phyloP scores from a whole-genome alignment of 2,113 vertebrate genomes.

The Leuciscus idus region DNA sequence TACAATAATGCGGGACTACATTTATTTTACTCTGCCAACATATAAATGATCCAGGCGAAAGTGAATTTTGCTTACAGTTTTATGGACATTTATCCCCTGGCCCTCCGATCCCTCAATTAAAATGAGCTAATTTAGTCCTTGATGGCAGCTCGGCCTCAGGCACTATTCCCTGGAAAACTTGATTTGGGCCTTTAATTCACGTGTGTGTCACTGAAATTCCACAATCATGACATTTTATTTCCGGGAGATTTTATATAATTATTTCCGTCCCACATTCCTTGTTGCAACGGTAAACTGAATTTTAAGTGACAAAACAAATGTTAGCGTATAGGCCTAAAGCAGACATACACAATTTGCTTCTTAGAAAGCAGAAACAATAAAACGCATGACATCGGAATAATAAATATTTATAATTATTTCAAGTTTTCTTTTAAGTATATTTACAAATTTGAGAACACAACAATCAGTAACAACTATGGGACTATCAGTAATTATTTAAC shows the following conservation, averaged over 20 bases:
- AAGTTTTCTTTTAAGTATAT: neutral
- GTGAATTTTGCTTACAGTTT: constrained; percentile 47
- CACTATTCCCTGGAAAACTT: constrained; percentile 47
- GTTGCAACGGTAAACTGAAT: neutral
- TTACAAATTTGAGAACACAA: neutral
- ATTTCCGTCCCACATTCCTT: neutral
- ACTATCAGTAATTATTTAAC: neutral
- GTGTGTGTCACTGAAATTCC: constrained; percentile 33
- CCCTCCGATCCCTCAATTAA: constrained; percentile 53
- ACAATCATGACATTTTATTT: constrained; percentile 14
- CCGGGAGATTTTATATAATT: neutral
- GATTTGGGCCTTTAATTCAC: constrained; percentile 48
- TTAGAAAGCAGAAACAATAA: neutral
- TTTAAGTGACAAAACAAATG: constrained; percentile 35
- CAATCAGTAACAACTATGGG: neutral
- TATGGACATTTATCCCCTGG: constrained; percentile 43
- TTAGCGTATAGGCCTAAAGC: constrained; percentile 59
- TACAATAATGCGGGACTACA: neutral
- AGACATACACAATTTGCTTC: neutral
- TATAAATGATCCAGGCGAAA: constrained; percentile 40
- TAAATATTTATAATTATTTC: neutral
- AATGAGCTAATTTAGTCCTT: constrained; percentile 53
- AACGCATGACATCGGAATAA: neutral
- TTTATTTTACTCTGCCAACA: constrained; percentile 9
- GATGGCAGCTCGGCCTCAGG: constrained; percentile 52